Base-by-base conservation (phyloP, 2,888 invertebrate genomes). In the Harpalus rufipes region DNA sequence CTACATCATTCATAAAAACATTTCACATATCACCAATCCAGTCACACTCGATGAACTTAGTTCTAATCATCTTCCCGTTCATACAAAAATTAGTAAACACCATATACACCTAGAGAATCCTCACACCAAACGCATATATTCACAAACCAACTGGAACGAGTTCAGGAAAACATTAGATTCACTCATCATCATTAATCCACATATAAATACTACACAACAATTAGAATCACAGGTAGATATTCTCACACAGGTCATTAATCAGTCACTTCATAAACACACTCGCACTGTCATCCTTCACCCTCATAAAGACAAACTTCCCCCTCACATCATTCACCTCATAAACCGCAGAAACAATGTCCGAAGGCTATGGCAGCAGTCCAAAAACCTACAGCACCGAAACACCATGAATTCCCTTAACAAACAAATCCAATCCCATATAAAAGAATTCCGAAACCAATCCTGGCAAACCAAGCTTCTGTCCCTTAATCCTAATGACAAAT, bases 41-140 rank as follows among this genome's bases (percentile, higher is more conserved):
- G 7, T 56, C 39, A 61, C 86, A 0, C 16, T 81, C 7, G 39
- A 87, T n/a, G 87, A 87, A 85, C 83, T 88, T 7, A 87, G 81
- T 41, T 88, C 87, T 0, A 87, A 88, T 74, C 88, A 88, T 16
- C 7, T 16, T 58, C 8, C 58, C 1, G n/a, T 58, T 0, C n/a
- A 8, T 4, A 18, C 18, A 8, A 61, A 61, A 61, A 8, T 61
- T 1, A 61, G 18, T 18, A 5, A 8, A 18, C 16, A 61, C 8
- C 8, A 18, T 18, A 61, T 18, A 1, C 61, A 61, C 14, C 8
- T 18, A 7, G 18, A 61, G 4, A 14, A 14, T 44, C 56, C 59
- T 1, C 25, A 39, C 32, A 21, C 32, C 61, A 79, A 18, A 10
- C 56, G 65, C 6, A 41, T 61, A 10, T 84, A 80, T 21, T 68